Evolutionary conservation across 1,140 invertebrate species (phyloP), one percentile per base, ranked within the genome.

Genomic region (Atta colombica): DNA sequence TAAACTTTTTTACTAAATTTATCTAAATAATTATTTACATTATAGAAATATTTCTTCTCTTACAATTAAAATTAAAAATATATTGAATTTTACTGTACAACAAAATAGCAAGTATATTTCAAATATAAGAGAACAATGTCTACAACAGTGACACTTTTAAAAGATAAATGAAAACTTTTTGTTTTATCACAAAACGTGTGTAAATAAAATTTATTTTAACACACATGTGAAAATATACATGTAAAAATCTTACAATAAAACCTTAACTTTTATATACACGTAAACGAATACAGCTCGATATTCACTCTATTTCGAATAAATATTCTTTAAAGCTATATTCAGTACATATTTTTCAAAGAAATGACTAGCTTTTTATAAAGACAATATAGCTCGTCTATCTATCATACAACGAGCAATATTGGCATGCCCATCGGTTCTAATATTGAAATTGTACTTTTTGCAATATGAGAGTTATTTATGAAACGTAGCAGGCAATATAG

Each of bases 351-450:
- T 93, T 91, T 93, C 93, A 94, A 95, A 95, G 90, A 93, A 94
- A 95, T 94, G 93, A 94, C 95, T 94, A 95, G 94, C 92, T 93
- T 94, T 94, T 95, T 94, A 92, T 95, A 94, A 95, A 95, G 94
- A 95, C 94, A 94, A 94, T 94, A 95, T 94, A 92, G 91, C 92
- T 85, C 93, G 91, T 92, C 94, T 94, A 95, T 95, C 94, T 94
- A 95, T 95, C 94, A 95, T 92, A 91, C 92, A 92, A 93, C 92
- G 93, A 91, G 94, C 92, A 94, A 95, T 95, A 95, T 95, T 93
- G 93, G 91, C 93, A 88, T 92, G 92, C 89, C 93, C 93, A 94
- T 95, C 93, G 90, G 89, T 92, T 90, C 93, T 94, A 94, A 95
- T 95, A 95, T 95, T 94, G 94, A 94, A 95, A 94, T 94, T 94